Percentiles rank a stretch among this genome's conserved stretches.
Evolutionary conservation across 2,797 vertebrate species (phyloP).

Genomic region (Epinephelus coioides): DNA sequence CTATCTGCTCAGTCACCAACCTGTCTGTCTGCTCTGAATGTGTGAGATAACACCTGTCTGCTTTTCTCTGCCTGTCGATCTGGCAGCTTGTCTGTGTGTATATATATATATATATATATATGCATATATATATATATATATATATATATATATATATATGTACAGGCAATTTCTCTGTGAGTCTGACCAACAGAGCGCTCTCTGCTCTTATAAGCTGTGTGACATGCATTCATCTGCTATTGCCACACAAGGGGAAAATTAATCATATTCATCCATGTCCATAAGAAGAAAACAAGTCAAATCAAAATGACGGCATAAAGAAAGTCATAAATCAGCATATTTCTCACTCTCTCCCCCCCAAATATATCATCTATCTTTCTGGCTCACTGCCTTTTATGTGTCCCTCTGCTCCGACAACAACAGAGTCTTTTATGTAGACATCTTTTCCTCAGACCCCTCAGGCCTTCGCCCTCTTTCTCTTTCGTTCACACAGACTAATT

Average conservation of each 20-base stretch:
- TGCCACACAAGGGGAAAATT: background rate
- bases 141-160: too few relatives aligned
- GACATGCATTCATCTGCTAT: background rate
- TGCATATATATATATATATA: too few relatives aligned
- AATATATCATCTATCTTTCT: conserved; percentile 81
- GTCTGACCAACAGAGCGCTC: background rate
- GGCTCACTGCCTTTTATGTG: conserved; percentile 81
- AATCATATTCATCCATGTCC: background rate
- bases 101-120: too few relatives aligned
- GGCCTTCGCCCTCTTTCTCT: conserved; percentile 72
- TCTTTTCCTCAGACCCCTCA: conserved; percentile 78
- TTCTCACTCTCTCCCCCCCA: conserved; percentile 52
- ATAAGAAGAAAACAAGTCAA: background rate
- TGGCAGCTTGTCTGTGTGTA: background rate
- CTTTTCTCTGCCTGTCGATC: background rate
- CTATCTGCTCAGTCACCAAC: background rate
- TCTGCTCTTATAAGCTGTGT: background rate
- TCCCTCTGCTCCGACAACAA: conserved; percentile 79
- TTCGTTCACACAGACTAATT: conserved; percentile 80
- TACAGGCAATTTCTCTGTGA: background rate
- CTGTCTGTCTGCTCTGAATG: conserved; percentile 21
- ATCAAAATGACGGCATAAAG: conserved; percentile 28
- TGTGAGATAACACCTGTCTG: conserved; percentile 32
- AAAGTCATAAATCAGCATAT: conserved; percentile 65
- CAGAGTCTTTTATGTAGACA: conserved; percentile 84